phyloP scores from a whole-genome alignment of 2,888 invertebrate species.

The Hydrotaea diabolus region DNA sequence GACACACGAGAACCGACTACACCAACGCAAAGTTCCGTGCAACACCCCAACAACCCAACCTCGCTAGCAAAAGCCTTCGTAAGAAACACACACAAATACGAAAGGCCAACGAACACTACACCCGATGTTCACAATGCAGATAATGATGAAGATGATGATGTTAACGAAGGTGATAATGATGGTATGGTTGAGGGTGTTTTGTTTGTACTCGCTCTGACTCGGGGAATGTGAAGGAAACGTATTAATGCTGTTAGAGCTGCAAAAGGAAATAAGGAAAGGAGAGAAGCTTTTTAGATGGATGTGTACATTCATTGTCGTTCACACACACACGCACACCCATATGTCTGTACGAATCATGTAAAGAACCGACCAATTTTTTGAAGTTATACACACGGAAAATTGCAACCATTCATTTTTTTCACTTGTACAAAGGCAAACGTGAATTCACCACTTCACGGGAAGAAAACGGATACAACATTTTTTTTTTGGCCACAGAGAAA shows the following conservation, averaged over 20 bases:
- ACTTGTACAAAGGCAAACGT: slow-evolving; percentile 70
- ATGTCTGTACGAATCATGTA: neutral
- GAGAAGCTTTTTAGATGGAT: slow-evolving; percentile 32
- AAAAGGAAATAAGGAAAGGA: slow-evolving; percentile 53
- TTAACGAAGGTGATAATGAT: neutral
- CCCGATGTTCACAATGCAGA: neutral
- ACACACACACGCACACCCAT: neutral
- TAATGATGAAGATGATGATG: neutral
- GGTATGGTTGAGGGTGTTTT: neutral
- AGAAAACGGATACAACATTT: slow-evolving; percentile 42
- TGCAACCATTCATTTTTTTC: slow-evolving; percentile 75
- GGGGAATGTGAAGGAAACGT: slow-evolving; percentile 46
- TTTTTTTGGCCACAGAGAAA: neutral
- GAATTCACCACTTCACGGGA: slow-evolving; percentile 55
- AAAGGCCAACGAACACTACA: too few species aligned
- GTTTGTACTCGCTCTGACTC: neutral
- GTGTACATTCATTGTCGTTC: neutral
- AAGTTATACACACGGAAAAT: slow-evolving; percentile 78
- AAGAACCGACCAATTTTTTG: slow-evolving; percentile 54
- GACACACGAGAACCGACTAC: slow-evolving; percentile 10
- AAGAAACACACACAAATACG: too few species aligned
- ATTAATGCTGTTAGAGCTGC: slow-evolving; percentile 36
- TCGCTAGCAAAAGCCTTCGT: too few species aligned
- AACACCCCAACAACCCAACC: neutral
- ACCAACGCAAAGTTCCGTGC: slow-evolving; percentile 56